phyloP scores from a whole-genome alignment of 2,797 vertebrate species.

The Cossypha polioptera region DNA sequence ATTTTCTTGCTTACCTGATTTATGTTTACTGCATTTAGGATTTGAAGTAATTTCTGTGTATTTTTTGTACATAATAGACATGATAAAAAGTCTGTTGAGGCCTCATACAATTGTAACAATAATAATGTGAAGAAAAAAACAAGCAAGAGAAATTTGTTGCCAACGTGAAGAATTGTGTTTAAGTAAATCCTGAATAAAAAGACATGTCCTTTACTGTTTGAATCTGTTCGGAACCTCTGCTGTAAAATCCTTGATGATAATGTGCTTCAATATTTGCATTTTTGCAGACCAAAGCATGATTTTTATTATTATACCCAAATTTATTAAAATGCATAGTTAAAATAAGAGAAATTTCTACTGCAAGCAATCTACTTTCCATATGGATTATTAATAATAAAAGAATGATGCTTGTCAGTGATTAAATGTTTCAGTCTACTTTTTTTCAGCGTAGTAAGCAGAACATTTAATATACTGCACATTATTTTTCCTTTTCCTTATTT shows the following conservation, averaged over 20 bases:
- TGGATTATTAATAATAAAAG: slow-evolving; percentile 1
- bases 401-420: slow-evolving; percentile 9
- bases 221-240: not conserved
- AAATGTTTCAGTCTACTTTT: not conserved
- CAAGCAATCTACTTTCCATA: not conserved
- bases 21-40: not conserved
- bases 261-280: not conserved
- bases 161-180: not conserved
- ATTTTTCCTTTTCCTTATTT: slow-evolving; percentile 19
- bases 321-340: not conserved
- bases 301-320: not conserved
- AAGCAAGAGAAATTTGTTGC: not conserved
- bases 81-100: not conserved
- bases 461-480: not conserved
- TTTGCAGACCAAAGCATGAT: not conserved
- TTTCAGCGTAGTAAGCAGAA: slow-evolving; percentile 12
- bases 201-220: not conserved
- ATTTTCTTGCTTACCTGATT: not conserved
- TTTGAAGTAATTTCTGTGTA: not conserved
- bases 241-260: not conserved
- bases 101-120: not conserved
- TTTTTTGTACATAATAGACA: not conserved
- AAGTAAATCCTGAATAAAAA: not conserved
- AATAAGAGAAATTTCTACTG: not conserved
- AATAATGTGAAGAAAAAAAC: not conserved